Evolutionary conservation across 1,140 invertebrate species (phyloP).

Genomic region (Lordiphosa mommai): DNA sequence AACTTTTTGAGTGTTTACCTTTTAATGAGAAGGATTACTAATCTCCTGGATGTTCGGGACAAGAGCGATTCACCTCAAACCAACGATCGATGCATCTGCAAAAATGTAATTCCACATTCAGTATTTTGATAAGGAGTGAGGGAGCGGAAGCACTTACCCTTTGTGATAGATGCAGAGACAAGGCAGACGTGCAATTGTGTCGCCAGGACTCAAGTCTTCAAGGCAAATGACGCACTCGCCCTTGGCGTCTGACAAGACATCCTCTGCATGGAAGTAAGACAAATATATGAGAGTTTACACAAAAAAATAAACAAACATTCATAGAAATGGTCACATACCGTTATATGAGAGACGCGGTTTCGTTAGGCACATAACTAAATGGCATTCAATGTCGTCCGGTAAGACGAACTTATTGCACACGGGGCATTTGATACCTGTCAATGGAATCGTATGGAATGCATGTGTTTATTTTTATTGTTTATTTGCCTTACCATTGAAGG

Average conservation of each 20-base stretch:
- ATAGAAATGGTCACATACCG: slow-evolving; percentile 83
- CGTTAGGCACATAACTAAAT: slow-evolving; percentile 99
- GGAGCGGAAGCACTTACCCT: slow-evolving; percentile 83
- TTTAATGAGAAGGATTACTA: slow-evolving; percentile 81
- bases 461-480: background rate
- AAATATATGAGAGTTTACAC: slow-evolving; percentile 2
- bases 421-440: slow-evolving; percentile 96
- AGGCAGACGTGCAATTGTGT: slow-evolving; percentile 97
- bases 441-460: background rate
- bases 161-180: slow-evolving; percentile 99
- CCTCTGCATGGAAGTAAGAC: slow-evolving; percentile 85
- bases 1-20: slow-evolving; percentile 28
- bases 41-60: slow-evolving; percentile 97
- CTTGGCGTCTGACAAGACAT: slow-evolving; percentile 96
- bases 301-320: background rate
- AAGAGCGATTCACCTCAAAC: slow-evolving; percentile 98
- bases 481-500: slow-evolving; percentile 87
- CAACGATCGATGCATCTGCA: slow-evolving; percentile 96
- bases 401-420: slow-evolving; percentile 98
- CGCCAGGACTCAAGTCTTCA: slow-evolving; percentile 95
- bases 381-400: slow-evolving; percentile 98
- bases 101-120: background rate
- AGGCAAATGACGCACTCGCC: slow-evolving; percentile 99
- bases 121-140: background rate
- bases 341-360: slow-evolving; percentile 99